Percentiles rank a stretch among this genome's conserved stretches.
Conservation (phyloP, 2,888 invertebrate genomes). For the Athalia circularis region DNA sequence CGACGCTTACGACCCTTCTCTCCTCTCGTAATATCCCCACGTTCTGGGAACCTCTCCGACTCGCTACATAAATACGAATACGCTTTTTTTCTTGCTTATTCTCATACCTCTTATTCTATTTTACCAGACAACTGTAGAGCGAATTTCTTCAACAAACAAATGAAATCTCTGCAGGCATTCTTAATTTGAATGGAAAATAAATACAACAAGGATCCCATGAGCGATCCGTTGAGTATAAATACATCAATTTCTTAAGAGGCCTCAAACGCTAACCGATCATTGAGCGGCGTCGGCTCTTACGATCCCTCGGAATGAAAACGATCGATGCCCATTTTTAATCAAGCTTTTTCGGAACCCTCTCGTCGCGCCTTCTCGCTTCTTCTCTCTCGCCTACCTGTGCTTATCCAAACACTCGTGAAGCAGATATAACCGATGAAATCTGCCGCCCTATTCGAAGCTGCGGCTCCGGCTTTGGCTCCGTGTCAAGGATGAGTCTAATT, state of each 20-base stretch:
- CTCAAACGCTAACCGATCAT: too few species aligned
- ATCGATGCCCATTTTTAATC: too few species aligned
- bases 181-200: too few species aligned
- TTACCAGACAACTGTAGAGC: too few species aligned
- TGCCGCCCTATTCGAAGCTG: neutral
- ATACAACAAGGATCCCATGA: too few species aligned
- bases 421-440: neutral
- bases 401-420: conserved; percentile 46
- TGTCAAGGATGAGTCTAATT: conserved; percentile 38
- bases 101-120: neutral
- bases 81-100: conserved; percentile 23
- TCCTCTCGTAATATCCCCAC: conserved; percentile 43
- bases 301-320: too few species aligned
- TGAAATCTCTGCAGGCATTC: too few species aligned
- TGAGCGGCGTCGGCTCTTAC: too few species aligned
- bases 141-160: too few species aligned
- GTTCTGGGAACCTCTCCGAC: conserved; percentile 50
- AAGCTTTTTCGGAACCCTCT: too few species aligned
- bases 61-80: conserved; percentile 6
- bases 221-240: too few species aligned
- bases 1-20: conserved; percentile 25
- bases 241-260: too few species aligned
- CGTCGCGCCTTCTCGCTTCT: conserved; percentile 14
- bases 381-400: conserved; percentile 46
- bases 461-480: conserved; percentile 1